phyloP scores from a whole-genome alignment of 2,888 invertebrate species.

The Acleris cristana region DNA sequence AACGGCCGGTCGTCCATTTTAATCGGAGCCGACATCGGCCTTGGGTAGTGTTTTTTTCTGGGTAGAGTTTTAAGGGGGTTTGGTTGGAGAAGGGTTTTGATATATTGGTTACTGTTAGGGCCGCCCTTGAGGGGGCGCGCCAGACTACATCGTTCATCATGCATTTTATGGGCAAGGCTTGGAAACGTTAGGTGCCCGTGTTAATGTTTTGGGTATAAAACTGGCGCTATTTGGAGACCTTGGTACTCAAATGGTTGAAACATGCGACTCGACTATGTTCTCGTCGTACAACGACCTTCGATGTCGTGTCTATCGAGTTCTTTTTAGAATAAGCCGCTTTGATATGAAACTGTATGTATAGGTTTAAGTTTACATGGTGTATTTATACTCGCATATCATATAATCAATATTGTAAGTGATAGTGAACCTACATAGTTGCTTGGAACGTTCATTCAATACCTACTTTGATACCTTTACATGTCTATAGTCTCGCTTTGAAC shows the following conservation, averaged over 20 bases:
- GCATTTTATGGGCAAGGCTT: constrained; percentile 76
- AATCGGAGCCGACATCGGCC: constrained; percentile 52
- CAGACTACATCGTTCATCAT: constrained; percentile 79
- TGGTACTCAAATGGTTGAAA: constrained; percentile 27
- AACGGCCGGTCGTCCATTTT: constrained; percentile 68
- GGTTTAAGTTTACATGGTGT: no score
- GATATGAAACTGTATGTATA: background rate
- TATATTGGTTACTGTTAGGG: constrained; percentile 56
- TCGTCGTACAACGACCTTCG: constrained; percentile 27
- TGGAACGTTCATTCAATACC: no score
- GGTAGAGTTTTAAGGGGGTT: constrained; percentile 44
- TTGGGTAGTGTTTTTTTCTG: constrained; percentile 49
- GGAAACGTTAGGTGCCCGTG: constrained; percentile 55
- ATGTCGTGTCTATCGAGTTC: constrained; percentile 23
- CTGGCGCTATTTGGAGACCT: no score
- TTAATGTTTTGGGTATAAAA: no score
- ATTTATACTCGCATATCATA: no score
- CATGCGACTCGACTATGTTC: constrained; percentile 58
- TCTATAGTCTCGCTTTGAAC: no score
- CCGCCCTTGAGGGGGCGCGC: constrained; percentile 77
- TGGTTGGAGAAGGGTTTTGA: constrained; percentile 57
- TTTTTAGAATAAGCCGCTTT: constrained; percentile 27
- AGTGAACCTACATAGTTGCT: no score
- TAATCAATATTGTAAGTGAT: no score
- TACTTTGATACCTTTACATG: no score